Conservation (phyloP, 2,113 vertebrate genomes). For the Zosterops borbonicus region DNA sequence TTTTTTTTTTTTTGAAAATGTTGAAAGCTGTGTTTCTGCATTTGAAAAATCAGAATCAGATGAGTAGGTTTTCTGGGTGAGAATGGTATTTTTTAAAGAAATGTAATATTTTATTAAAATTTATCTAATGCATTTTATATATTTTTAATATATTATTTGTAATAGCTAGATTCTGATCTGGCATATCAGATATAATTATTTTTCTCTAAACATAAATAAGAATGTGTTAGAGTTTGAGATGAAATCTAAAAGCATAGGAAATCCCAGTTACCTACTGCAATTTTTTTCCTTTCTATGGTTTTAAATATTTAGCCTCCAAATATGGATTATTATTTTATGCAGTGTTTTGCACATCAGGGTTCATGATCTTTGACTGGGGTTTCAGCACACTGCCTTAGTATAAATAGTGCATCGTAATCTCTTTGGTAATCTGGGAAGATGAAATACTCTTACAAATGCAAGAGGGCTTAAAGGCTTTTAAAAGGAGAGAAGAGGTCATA, state of each 20-base stretch:
- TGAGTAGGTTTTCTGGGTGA: rapidly evolving
- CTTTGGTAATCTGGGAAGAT: constrained; percentile 22
- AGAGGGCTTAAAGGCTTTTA: constrained; percentile 35
- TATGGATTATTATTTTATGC: background rate
- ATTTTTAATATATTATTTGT: background rate
- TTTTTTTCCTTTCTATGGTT: background rate
- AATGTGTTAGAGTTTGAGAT: background rate
- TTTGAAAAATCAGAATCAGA: background rate
- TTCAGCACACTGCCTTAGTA: background rate
- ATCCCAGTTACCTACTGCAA: background rate
- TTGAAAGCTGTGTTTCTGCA: background rate
- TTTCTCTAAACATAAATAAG: background rate
- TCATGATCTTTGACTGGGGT: background rate
- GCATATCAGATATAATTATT: background rate
- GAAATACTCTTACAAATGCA: background rate
- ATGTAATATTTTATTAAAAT: background rate
- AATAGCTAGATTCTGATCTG: background rate
- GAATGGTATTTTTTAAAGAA: background rate
- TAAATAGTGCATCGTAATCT: constrained; percentile 26
- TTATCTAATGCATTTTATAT: background rate
- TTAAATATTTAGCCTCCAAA: background rate
- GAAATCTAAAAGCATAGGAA: background rate
- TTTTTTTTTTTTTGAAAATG: background rate
- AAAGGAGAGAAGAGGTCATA: background rate
- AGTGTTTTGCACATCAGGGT: background rate